phyloP scores from a whole-genome alignment of 2,888 invertebrate species.

The Blera fallax region DNA sequence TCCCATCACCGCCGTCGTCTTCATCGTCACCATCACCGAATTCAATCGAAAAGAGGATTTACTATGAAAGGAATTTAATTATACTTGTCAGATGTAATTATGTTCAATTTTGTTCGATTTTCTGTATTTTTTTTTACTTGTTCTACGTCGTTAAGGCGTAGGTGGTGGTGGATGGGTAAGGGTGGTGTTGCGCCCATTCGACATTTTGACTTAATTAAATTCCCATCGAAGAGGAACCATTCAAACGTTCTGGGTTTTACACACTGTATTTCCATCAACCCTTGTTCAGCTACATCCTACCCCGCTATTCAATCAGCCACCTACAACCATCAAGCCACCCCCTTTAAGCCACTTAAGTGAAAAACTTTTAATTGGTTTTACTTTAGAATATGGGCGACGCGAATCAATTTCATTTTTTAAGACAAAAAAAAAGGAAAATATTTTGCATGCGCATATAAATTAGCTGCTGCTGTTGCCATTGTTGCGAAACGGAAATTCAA shows the following conservation, averaged over 20 bases:
- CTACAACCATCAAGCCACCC: conserved; percentile 3
- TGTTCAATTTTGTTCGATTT: conserved; percentile 68
- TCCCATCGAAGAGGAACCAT: conserved; percentile 48
- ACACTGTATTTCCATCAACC: conserved; percentile 17
- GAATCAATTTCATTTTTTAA: conserved; percentile 58
- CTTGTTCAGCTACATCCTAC: conserved; percentile 1
- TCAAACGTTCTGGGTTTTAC: conserved; percentile 23
- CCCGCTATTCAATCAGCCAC: not conserved
- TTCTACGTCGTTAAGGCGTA: not conserved
- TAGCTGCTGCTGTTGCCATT: conserved; percentile 49
- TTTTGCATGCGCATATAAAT: conserved; percentile 68
- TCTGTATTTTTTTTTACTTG: conserved; percentile 5
- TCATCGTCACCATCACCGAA: not conserved
- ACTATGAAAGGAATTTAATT: conserved; percentile 64
- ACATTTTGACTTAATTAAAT: conserved; percentile 65
- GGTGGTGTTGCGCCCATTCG: conserved; percentile 21
- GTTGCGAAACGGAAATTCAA: conserved; percentile 53
- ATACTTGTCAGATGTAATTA: conserved; percentile 71
- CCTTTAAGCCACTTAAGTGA: conserved; percentile 71
- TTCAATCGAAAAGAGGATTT: conserved; percentile 53
- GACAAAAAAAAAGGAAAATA: not conserved
- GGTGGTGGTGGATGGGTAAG: not conserved
- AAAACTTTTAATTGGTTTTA: conserved; percentile 72
- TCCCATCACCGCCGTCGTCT: conserved; percentile 30
- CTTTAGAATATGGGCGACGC: conserved; percentile 58